A percentile compares a stretch with the other conserved stretches of the same genome.
These are phyloP conservation scores for Neoniphon sammara DNA, from an alignment of 2,797 vertebrate genomes.

Conservation along the genomic window DNA sequence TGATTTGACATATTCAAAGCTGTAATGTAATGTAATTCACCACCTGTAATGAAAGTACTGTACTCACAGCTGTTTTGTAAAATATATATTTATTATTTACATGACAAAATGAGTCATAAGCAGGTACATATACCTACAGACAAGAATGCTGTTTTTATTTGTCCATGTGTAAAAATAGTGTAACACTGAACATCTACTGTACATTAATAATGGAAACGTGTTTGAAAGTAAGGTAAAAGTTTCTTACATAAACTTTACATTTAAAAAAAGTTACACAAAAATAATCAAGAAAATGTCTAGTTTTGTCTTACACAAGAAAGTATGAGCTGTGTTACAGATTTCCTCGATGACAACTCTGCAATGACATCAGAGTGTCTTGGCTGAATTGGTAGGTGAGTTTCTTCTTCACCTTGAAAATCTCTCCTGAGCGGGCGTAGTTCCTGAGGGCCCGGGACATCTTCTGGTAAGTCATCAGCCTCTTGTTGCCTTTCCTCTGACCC, in stretches of 20 bases:
- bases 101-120: constrained; percentile 36
- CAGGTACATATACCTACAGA: constrained; percentile 20
- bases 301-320: neutral
- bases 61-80: neutral
- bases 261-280: constrained; percentile 15
- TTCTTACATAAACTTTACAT: neutral
- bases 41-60: neutral
- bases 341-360: constrained; percentile 61
- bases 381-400: constrained; percentile 87
- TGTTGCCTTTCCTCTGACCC: constrained; percentile 86
- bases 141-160: neutral
- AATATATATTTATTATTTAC: constrained; percentile 48
- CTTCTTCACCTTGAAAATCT: constrained; percentile 87
- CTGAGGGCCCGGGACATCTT: constrained; percentile 88
- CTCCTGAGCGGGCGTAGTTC: constrained; percentile 84
- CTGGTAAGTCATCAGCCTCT: constrained; percentile 87
- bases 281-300: neutral
- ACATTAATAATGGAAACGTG: neutral
- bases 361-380: constrained; percentile 69
- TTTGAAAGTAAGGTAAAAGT: neutral
- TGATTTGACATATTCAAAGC: too few species aligned
- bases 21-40: too few species aligned
- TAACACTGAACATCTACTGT: neutral
- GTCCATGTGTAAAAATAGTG: neutral
- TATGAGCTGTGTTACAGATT: constrained; percentile 23